Evolutionary conservation across 2,113 vertebrate species (phyloP), one percentile per base, ranked within the genome.

Genomic region (Bujurquina vittata): DNA sequence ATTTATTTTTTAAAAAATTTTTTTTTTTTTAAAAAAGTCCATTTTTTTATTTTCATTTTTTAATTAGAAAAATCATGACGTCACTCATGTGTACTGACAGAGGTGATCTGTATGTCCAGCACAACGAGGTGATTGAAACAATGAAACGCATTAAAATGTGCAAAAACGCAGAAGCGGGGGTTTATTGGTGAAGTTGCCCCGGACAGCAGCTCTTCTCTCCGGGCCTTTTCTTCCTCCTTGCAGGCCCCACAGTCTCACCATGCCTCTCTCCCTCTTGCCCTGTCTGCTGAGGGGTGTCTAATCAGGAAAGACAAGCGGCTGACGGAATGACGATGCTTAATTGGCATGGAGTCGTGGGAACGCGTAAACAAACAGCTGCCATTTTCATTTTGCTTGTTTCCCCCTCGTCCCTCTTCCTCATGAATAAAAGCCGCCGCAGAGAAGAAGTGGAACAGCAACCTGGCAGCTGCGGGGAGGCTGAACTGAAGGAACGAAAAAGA

Each of bases 341-440:
- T 94, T 96, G 95, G 94, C 94, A 94, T 81, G 72, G 92, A 95
- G 93, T 95, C 94, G 95, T 96, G 95, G 95, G 95, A 96, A 95
- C 94, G 90, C 92, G 91, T 96, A 96, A 96, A 96, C 95, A 96
- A 95, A 95, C 95, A 95, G 95, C 95, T 95, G 94, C 94, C 94
- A 92, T 93, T 91, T 94, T 92, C 90, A 92, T 93, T 93, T 94
- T 87, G 90, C 91, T 92, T 81, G 83, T 93, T 91, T 90, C 75
- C 91, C 84, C 83, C 86, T 85, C 63, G 60, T 83, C 90, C 86
- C 87, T 88, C 83, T 85, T 91, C 92, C 87, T 93, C 86, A 85
- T 94, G 93, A 95, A 94, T 94, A 94, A 88, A 87, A 88, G 86
- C 75, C 63, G 88, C 88, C 74, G 88, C 85, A 55, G 80, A 92